phyloP scores from a whole-genome alignment of 1,140 invertebrate genomes.

The Dendroctonus valens region DNA sequence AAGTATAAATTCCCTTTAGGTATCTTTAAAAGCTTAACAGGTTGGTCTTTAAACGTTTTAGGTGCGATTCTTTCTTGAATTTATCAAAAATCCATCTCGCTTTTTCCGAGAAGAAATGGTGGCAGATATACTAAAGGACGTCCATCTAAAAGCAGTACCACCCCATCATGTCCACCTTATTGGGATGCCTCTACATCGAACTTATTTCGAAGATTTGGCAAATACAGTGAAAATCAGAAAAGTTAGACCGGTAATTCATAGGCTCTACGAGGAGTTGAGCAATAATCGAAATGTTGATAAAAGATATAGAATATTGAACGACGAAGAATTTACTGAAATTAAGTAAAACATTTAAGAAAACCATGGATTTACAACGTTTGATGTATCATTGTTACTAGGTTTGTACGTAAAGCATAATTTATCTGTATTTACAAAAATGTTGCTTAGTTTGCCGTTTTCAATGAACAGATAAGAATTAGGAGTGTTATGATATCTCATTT shows the following conservation, averaged over 20 bases:
- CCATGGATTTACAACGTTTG: too few relatives aligned
- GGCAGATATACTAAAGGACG: constrained; percentile 43
- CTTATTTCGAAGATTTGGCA: constrained; percentile 37
- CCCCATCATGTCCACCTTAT: constrained; percentile 33
- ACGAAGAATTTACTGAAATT: constrained; percentile 33
- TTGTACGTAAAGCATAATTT: too few relatives aligned
- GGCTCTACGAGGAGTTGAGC: constrained; percentile 27
- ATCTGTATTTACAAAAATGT: too few relatives aligned
- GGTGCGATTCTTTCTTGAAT: constrained; percentile 25
- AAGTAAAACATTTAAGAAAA: too few relatives aligned
- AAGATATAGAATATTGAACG: constrained; percentile 34
- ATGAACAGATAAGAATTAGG: too few relatives aligned
- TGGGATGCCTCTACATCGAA: constrained; percentile 24
- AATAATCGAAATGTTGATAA: constrained; percentile 27
- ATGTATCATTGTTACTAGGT: too few relatives aligned
- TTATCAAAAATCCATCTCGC: constrained; percentile 13
- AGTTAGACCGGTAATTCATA: constrained; percentile 31
- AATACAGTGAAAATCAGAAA: constrained; percentile 30
- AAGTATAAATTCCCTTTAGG: constrained; percentile 52
- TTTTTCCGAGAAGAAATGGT: constrained; percentile 45
- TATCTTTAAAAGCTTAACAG: background rate
- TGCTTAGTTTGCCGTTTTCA: too few relatives aligned
- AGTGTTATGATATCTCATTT: too few relatives aligned
- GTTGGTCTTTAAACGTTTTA: constrained; percentile 7
- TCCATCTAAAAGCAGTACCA: constrained; percentile 14